A percentile compares a stretch with the other conserved stretches of the same genome.
phyloP scores from a whole-genome alignment of 1,140 invertebrate genomes.

The Tachypleus tridentatus region DNA sequence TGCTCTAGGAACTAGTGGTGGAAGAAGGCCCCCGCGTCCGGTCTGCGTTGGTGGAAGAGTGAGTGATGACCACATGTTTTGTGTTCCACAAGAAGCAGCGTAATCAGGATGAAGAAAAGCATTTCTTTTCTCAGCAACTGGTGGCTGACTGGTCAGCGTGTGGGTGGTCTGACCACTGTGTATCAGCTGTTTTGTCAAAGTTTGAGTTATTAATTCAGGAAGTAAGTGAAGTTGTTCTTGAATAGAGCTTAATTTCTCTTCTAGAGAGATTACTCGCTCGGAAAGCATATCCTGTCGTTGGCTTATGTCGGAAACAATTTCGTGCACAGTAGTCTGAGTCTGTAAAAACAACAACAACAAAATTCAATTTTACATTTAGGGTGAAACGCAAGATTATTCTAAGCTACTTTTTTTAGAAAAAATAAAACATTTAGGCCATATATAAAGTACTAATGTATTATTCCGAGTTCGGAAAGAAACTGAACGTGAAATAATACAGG shows the following conservation, averaged over 20 bases:
- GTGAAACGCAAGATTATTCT: background rate
- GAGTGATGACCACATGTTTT: conserved; percentile 22
- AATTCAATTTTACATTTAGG: background rate
- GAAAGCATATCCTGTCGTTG: conserved; percentile 78
- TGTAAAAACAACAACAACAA: conserved; percentile 36
- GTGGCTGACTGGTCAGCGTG: conserved; percentile 2
- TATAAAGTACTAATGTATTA: too few species aligned
- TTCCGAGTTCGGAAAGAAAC: background rate
- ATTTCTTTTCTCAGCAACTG: conserved; percentile 16
- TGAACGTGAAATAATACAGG: conserved; percentile 19
- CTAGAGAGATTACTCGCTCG: conserved; percentile 66
- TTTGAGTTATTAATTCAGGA: conserved; percentile 19
- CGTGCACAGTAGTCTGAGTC: conserved; percentile 95
- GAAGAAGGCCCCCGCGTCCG: conserved; percentile 12
- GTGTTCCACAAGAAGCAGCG: conserved; percentile 18
- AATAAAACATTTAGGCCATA: too few species aligned
- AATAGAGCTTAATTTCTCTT: conserved; percentile 43
- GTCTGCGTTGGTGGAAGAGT: conserved; percentile 11
- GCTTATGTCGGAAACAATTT: conserved; percentile 92
- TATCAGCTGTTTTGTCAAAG: conserved; percentile 10
- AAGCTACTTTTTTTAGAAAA: too few species aligned
- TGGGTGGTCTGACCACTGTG: background rate
- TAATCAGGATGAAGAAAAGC: conserved; percentile 25
- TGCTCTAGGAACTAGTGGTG: conserved; percentile 13
- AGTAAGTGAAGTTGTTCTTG: conserved; percentile 25